phyloP scores from a whole-genome alignment of 2,113 vertebrate genomes.

The Hemiprocne comata region DNA sequence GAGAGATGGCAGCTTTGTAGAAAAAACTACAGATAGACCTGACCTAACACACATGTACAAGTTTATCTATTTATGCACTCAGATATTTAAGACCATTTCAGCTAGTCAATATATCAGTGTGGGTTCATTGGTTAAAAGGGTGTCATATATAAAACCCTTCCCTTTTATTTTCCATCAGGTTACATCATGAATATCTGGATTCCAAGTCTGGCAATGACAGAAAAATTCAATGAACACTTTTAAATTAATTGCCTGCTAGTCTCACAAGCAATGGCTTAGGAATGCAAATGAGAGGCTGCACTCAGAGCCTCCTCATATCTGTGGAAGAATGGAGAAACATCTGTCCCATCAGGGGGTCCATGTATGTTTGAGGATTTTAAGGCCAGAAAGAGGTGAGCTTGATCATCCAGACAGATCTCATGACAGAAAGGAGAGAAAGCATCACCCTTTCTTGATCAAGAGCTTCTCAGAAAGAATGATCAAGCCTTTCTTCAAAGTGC shows the following conservation, averaged over 20 bases:
- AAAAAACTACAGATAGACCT: background rate
- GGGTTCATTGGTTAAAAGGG: background rate
- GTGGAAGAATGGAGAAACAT: background rate
- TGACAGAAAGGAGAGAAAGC: background rate
- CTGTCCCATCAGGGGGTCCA: background rate
- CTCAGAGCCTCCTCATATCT: background rate
- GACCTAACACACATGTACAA: background rate
- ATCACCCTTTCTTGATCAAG: background rate
- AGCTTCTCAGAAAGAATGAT: background rate
- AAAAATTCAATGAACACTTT: background rate
- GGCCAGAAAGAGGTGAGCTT: background rate
- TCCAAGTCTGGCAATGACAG: background rate
- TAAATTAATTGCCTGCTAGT: background rate
- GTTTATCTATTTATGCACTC: background rate
- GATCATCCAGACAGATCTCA: background rate
- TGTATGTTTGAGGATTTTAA: background rate
- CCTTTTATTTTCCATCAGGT: background rate
- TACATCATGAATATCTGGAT: background rate
- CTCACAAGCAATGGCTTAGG: background rate
- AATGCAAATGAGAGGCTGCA: background rate
- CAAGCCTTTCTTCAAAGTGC: background rate
- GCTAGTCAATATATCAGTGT: accelerated
- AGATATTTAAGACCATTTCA: background rate
- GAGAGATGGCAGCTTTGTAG: background rate
- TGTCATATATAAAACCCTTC: background rate